Evolutionary conservation across 2,113 vertebrate genomes (phyloP), one percentile per base, ranked within the genome.

Genomic region (Melanocharis versteri): DNA sequence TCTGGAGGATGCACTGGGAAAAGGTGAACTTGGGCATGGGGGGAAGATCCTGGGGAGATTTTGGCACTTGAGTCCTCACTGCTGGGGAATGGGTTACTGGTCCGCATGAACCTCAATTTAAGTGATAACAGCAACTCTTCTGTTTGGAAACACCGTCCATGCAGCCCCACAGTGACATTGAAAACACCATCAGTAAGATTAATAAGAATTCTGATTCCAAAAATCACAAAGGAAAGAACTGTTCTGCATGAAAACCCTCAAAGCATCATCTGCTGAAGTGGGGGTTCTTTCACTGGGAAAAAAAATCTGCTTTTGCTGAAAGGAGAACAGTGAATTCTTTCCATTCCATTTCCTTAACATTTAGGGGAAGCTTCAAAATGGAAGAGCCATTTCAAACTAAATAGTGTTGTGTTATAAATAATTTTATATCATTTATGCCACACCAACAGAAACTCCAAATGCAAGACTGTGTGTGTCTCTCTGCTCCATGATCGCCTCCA

Each of bases 21-120:
- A 71, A 57, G 19, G 27, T 20, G 30, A 30, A 15, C 3, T 3
- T 2, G 42, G 48, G 10, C 3, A 3, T 17, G 37, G 42, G 51
- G 54, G 45, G 45, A 57, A 48, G n/a, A 42, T 50, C 30, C 82
- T 58, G 10, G 60, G 54, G n/a, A 42, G 42, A 15, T 78, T 33
- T 11, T 84, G 54, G 13, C 31, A 44, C 24, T 70, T 42, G 42
- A 57, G 54, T 37, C 42, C 31, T 87, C 47, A 9, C 62, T 84
- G 64, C 24, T 28, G 42, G 20, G 11, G 2, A 47, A 26, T 42
- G 57, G 2, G 3, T 82, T 75, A 60, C 35, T 28, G n/a, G 45
- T n/a, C 22, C 61, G 18, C 1, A 0, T 12, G 27, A 62, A 26
- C 26, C 4, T 20, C 3, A 64, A 6, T 66, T 62, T 7, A 48